phyloP scores from a whole-genome alignment of 2,888 invertebrate species.

The Ceramica pisi region DNA sequence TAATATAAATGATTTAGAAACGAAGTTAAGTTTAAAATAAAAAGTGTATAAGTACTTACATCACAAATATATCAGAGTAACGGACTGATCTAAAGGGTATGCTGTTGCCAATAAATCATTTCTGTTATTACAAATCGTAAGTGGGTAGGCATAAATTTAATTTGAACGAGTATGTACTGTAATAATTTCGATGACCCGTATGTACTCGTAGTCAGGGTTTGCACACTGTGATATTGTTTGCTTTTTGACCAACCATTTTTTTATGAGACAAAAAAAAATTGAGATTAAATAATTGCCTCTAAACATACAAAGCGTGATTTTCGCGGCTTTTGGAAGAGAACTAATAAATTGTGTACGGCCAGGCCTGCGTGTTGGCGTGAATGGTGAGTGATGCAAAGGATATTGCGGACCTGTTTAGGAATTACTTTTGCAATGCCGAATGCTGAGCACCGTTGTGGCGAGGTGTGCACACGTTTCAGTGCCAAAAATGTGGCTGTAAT shows the following conservation, averaged over 20 bases:
- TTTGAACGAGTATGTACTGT: slow-evolving; percentile 46
- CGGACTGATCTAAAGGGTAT: slow-evolving; percentile 50
- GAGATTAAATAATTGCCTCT: not conserved
- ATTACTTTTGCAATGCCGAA: too few relatives aligned
- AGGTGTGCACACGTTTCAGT: too few relatives aligned
- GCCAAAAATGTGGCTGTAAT: too few relatives aligned
- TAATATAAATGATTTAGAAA: slow-evolving; percentile 44
- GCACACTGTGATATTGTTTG: slow-evolving; percentile 20
- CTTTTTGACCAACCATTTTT: slow-evolving; percentile 4
- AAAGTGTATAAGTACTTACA: slow-evolving; percentile 24
- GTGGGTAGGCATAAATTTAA: slow-evolving; percentile 54
- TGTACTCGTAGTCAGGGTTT: slow-evolving; percentile 44
- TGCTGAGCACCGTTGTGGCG: too few relatives aligned
- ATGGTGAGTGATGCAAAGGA: too few relatives aligned
- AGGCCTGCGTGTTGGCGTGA: too few relatives aligned
- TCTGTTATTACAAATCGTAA: slow-evolving; percentile 56
- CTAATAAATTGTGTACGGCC: too few relatives aligned
- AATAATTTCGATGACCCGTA: slow-evolving; percentile 51
- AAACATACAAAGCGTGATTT: not conserved
- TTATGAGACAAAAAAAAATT: too few relatives aligned
- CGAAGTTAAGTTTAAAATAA: slow-evolving; percentile 48
- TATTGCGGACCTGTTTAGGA: too few relatives aligned
- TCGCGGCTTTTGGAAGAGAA: not conserved
- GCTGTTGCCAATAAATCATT: slow-evolving; percentile 62
- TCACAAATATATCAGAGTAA: slow-evolving; percentile 34